phyloP scores from a whole-genome alignment of 2,113 vertebrate genomes.

The Eidolon helvum region DNA sequence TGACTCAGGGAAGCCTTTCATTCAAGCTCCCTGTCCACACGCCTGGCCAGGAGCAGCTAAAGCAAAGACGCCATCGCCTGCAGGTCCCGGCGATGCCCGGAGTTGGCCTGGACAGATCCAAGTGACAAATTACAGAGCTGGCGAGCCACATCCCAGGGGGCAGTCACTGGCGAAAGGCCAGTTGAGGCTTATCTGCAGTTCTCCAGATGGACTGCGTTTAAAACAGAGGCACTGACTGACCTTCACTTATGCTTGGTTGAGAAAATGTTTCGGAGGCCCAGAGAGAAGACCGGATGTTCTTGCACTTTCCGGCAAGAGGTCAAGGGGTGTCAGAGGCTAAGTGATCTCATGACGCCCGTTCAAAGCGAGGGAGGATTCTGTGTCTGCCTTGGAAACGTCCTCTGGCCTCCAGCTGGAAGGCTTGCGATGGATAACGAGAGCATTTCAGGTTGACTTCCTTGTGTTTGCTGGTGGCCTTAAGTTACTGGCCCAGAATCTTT shows the following conservation, averaged over 20 bases:
- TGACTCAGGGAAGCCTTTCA: not conserved
- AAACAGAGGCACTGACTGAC: not conserved
- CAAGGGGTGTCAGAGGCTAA: not conserved
- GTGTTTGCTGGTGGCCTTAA: not conserved
- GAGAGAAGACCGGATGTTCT: not conserved
- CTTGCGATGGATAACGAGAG: not conserved
- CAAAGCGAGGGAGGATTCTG: not conserved
- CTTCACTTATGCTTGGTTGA: conserved; percentile 34
- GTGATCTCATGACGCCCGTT: not conserved
- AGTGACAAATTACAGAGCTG: not conserved
- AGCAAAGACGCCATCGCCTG: not conserved
- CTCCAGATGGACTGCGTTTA: conserved; percentile 33
- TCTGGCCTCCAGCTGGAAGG: not conserved
- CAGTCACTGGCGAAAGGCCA: not conserved
- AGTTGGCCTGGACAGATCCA: not conserved
- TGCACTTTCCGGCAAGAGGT: not conserved
- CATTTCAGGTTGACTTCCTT: not conserved
- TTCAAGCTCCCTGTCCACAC: not conserved
- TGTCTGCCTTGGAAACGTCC: not conserved
- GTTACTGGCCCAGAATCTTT: not conserved
- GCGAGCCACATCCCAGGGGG: conserved; percentile 25
- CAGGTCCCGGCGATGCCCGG: not conserved
- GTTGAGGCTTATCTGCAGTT: not conserved
- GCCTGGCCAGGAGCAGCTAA: not conserved
- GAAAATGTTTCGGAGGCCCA: not conserved